These are phyloP conservation scores for Drosophila lacertosa DNA, from an alignment of 1,140 invertebrate genomes.

Conservation along the genomic window DNA sequence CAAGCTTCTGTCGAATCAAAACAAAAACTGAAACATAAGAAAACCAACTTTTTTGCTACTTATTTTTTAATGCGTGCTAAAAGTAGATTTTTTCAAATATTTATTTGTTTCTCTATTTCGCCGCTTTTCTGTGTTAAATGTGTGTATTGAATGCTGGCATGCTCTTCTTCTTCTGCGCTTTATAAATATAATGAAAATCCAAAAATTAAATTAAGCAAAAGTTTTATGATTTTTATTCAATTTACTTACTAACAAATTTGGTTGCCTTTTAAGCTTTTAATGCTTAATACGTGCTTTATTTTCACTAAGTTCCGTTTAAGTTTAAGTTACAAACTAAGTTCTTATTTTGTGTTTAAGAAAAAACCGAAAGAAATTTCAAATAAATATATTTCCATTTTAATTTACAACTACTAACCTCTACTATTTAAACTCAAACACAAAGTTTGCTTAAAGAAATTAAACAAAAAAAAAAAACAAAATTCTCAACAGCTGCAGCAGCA, in stretches of 20 bases:
- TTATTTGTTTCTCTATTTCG: conserved; percentile 31
- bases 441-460: conserved; percentile 61
- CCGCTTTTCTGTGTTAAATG: conserved; percentile 54
- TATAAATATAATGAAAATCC: conserved; percentile 30
- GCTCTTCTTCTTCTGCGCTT: conserved; percentile 63
- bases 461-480: conserved; percentile 34
- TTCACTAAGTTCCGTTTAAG: conserved; percentile 44
- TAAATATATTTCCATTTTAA: conserved; percentile 49
- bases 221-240: conserved; percentile 38
- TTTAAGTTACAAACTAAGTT: conserved; percentile 43
- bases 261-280: conserved; percentile 71
- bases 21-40: conserved; percentile 12
- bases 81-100: conserved; percentile 15
- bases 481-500: conserved; percentile 58
- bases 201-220: conserved; percentile 20
- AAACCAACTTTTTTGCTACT: conserved; percentile 11
- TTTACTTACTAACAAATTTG: conserved; percentile 71
- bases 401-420: conserved; percentile 75
- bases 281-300: conserved; percentile 65
- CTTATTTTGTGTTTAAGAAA: conserved; percentile 35
- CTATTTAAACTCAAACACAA: conserved; percentile 69
- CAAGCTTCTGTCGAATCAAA: conserved; percentile 1
- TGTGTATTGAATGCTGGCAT: conserved; percentile 67
- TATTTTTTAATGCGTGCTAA: conserved; percentile 11
- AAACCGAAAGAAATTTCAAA: conserved; percentile 35